These are phyloP conservation scores for Alaudala cheleensis DNA, from an alignment of 2,113 vertebrate genomes.

Conservation along the genomic window DNA sequence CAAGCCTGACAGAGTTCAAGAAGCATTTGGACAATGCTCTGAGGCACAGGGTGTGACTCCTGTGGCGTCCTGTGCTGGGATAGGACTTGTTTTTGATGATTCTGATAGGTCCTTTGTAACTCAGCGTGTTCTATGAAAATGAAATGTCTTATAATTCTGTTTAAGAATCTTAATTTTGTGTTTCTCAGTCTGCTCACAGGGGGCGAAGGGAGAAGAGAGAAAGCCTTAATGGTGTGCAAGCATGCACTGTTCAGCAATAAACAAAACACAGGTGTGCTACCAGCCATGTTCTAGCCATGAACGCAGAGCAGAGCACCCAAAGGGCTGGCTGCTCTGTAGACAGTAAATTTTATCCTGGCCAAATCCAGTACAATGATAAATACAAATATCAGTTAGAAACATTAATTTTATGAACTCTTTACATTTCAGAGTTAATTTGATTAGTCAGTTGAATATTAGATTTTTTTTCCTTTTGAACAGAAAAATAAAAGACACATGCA, in stretches of 20 bases:
- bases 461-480: background rate
- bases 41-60: background rate
- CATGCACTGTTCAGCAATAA: fast-evolving
- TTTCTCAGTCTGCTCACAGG: background rate
- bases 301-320: background rate
- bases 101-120: background rate
- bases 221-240: background rate
- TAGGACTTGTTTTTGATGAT: background rate
- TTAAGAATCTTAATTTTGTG: background rate
- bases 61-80: no score
- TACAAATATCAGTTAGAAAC: background rate
- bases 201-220: background rate
- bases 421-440: background rate
- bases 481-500: background rate
- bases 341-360: background rate
- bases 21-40: background rate
- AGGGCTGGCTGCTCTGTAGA: background rate
- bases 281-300: background rate
- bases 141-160: background rate
- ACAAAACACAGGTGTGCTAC: background rate
- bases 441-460: background rate
- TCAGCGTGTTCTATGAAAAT: background rate
- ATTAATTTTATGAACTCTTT: background rate
- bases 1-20: background rate
- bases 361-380: background rate